These are phyloP conservation scores for Aphyosemion australe DNA, from an alignment of 2,113 vertebrate genomes.

Conservation along the genomic window DNA sequence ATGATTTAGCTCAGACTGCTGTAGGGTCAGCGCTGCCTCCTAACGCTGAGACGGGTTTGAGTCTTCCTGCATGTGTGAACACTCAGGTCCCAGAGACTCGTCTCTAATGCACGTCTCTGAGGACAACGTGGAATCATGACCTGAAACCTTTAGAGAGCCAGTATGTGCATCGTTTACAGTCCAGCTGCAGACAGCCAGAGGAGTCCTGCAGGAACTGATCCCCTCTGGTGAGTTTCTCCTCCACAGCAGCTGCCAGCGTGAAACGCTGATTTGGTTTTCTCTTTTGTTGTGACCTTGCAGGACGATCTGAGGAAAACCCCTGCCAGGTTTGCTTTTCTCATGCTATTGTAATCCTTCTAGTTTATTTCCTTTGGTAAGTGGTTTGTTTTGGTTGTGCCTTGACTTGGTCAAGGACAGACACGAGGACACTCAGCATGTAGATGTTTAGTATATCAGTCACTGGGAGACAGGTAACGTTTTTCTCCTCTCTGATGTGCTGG, in stretches of 20 bases:
- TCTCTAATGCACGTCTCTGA: too few species aligned
- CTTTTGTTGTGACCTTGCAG: conserved; percentile 62
- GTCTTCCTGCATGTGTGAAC: too few species aligned
- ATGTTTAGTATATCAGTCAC: conserved; percentile 29
- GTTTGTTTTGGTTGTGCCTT: conserved; percentile 62
- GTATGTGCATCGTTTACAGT: too few species aligned
- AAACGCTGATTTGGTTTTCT: conserved; percentile 18
- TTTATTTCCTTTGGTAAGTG: conserved; percentile 75
- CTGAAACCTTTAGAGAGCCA: too few species aligned
- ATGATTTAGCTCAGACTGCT: too few species aligned
- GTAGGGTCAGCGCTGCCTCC: too few species aligned
- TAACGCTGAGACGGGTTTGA: too few species aligned
- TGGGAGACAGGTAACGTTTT: conserved; percentile 3
- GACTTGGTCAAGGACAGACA: conserved; percentile 67
- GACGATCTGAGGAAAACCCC: conserved; percentile 65
- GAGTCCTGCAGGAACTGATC: conserved; percentile 14
- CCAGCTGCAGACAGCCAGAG: conserved; percentile 36
- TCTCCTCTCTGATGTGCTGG: not conserved
- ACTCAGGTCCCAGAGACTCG: too few species aligned
- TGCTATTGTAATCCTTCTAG: conserved; percentile 64
- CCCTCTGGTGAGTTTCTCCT: conserved; percentile 11
- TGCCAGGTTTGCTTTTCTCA: conserved; percentile 46
- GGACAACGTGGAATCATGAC: too few species aligned
- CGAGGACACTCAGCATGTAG: conserved; percentile 38
- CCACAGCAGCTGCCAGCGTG: conserved; percentile 4